These are phyloP conservation scores for Tinea pellionella DNA, from an alignment of 2,888 invertebrate genomes.

Conservation along the genomic window DNA sequence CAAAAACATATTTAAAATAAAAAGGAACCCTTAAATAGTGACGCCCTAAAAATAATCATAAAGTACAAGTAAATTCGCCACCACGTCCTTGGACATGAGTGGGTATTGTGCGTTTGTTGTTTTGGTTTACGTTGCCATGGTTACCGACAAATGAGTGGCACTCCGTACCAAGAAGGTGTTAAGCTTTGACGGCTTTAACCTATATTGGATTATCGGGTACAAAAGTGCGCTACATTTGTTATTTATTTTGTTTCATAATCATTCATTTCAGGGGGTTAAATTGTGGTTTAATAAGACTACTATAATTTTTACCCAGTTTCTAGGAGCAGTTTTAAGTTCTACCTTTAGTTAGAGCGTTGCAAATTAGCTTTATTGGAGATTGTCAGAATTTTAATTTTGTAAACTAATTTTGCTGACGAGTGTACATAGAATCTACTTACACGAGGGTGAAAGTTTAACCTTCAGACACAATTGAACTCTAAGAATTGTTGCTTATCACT, in stretches of 20 bases:
- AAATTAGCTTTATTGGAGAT: too few relatives aligned
- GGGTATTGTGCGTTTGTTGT: neutral
- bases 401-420: too few relatives aligned
- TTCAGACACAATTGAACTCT: neutral
- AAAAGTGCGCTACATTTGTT: too few relatives aligned
- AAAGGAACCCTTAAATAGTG: too few relatives aligned
- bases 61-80: neutral
- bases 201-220: neutral
- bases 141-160: constrained; percentile 24
- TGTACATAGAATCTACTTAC: neutral
- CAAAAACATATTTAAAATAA: too few relatives aligned
- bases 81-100: constrained; percentile 17
- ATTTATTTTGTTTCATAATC: too few relatives aligned
- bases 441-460: constrained; percentile 5
- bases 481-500: constrained; percentile 5
- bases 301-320: too few relatives aligned
- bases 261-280: too few relatives aligned
- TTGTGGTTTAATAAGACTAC: too few relatives aligned
- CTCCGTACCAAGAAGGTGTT: constrained; percentile 17
- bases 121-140: constrained; percentile 27
- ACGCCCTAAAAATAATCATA: neutral
- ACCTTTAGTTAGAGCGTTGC: too few relatives aligned
- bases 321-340: too few relatives aligned
- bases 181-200: neutral
- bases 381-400: too few relatives aligned